Percentiles rank a stretch among this genome's conserved stretches.
phyloP scores from a whole-genome alignment of 2,797 vertebrate genomes.

The Tapera naevia region DNA sequence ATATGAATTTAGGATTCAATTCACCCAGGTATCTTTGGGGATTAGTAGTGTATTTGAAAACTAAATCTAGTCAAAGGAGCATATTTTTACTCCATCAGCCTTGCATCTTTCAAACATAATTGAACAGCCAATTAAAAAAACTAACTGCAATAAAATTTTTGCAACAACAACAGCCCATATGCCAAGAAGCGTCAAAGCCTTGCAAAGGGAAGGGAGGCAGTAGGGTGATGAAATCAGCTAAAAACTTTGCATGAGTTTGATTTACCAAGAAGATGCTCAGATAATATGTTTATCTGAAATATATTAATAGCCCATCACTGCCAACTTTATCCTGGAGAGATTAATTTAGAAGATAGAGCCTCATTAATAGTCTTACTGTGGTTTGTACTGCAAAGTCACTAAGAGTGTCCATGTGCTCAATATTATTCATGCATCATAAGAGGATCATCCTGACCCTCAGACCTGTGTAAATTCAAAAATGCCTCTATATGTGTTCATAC shows the following conservation, averaged over 20 bases:
- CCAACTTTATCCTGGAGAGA: neutral
- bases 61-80: neutral
- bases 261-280: slow-evolving; percentile 4
- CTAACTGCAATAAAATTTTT: neutral
- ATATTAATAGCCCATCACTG: neutral
- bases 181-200: neutral
- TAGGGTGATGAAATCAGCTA: neutral
- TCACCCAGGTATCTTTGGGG: neutral
- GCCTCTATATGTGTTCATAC: fast-evolving
- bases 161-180: neutral
- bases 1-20: neutral
- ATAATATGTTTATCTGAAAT: neutral
- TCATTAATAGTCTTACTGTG: neutral
- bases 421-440: neutral
- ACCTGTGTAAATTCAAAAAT: neutral
- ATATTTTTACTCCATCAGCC: neutral
- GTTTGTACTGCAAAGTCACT: neutral
- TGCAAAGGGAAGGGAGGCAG: neutral
- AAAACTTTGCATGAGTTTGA: neutral
- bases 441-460: neutral
- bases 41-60: neutral
- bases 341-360: slow-evolving; percentile 20
- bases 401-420: neutral
- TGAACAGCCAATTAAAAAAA: neutral
- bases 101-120: neutral